A percentile compares a stretch with the other conserved stretches of the same genome.
Conservation (phyloP, 2,113 vertebrate genomes). For the Megaleporinus macrocephalus region DNA sequence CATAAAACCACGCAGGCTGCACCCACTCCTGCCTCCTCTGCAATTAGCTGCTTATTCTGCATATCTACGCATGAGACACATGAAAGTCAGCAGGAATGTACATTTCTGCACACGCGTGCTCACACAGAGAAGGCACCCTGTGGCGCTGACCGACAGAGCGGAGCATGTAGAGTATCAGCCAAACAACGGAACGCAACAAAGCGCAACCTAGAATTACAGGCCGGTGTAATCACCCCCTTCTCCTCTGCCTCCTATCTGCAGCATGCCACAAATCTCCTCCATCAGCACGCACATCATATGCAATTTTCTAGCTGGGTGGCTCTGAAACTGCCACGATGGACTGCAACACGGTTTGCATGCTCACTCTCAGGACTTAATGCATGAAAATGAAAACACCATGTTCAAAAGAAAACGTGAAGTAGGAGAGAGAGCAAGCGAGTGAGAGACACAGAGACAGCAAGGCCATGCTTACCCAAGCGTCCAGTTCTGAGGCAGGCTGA, state of each 20-base stretch:
- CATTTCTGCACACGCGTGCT: constrained; percentile 27
- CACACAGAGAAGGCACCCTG: constrained; percentile 20
- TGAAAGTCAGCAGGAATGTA: background rate
- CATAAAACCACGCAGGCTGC: too few relatives aligned
- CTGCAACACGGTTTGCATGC: constrained; percentile 60
- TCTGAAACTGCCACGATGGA: constrained; percentile 63
- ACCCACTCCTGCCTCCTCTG: too few relatives aligned
- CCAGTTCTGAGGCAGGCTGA: constrained; percentile 71
- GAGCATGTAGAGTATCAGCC: constrained; percentile 17
- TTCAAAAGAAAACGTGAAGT: constrained; percentile 59
- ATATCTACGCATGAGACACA: too few relatives aligned
- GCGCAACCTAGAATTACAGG: constrained; percentile 42
- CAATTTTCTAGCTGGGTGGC: constrained; percentile 82
- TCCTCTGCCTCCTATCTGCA: constrained; percentile 16
- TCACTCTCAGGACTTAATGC: constrained; percentile 42
- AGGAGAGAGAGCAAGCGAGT: background rate
- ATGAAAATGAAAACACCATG: constrained; percentile 70
- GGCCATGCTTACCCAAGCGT: constrained; percentile 71
- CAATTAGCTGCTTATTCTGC: too few relatives aligned
- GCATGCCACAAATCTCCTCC: constrained; percentile 45
- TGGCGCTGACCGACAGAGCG: constrained; percentile 21
- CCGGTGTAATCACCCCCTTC: constrained; percentile 28
- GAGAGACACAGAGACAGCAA: constrained; percentile 18
- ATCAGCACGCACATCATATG: constrained; percentile 71
- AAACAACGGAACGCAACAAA: constrained; percentile 42